These are phyloP conservation scores for Sminthurinus signatus DNA, from an alignment of 1,140 invertebrate species.

Conservation along the genomic window DNA sequence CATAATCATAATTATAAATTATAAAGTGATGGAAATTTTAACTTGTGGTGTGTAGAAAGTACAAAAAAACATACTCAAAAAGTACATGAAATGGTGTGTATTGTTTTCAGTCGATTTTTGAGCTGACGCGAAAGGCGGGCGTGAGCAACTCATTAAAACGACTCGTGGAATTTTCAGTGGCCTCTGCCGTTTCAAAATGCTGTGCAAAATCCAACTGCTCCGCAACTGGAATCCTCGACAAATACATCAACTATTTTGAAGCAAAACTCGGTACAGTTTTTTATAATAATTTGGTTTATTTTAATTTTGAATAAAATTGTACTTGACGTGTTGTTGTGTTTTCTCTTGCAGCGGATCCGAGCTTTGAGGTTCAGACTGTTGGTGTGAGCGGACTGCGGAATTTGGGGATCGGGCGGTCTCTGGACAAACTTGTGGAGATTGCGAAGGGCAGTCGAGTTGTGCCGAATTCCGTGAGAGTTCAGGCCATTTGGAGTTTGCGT, in stretches of 20 bases:
- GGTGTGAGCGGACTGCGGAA: constrained; percentile 33
- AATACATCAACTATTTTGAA: constrained; percentile 39
- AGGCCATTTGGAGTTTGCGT: constrained; percentile 34
- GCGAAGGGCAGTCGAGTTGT: constrained; percentile 26
- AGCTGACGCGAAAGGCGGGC: constrained; percentile 10
- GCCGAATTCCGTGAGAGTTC: constrained; percentile 20
- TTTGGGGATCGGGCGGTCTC: constrained; percentile 21
- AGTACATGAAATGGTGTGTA: no score
- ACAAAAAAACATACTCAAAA: no score
- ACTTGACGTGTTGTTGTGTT: no score
- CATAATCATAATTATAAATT: no score
- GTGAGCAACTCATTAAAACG: constrained; percentile 7
- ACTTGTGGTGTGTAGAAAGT: no score
- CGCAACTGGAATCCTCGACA: constrained; percentile 28
- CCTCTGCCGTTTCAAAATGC: constrained; percentile 27
- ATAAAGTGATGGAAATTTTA: no score
- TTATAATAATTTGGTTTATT: no score
- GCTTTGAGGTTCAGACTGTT: constrained; percentile 29
- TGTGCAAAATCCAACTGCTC: constrained; percentile 29
- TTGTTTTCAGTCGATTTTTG: constrained; percentile 30
- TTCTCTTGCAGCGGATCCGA: no score
- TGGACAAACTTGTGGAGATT: constrained; percentile 33
- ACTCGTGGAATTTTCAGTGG: constrained; percentile 31
- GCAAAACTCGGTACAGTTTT: no score
- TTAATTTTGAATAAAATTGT: no score